Percentiles rank a stretch among this genome's conserved stretches.
Evolutionary conservation across 2,797 vertebrate species (phyloP).

Genomic region (Intellagama lesueurii): DNA sequence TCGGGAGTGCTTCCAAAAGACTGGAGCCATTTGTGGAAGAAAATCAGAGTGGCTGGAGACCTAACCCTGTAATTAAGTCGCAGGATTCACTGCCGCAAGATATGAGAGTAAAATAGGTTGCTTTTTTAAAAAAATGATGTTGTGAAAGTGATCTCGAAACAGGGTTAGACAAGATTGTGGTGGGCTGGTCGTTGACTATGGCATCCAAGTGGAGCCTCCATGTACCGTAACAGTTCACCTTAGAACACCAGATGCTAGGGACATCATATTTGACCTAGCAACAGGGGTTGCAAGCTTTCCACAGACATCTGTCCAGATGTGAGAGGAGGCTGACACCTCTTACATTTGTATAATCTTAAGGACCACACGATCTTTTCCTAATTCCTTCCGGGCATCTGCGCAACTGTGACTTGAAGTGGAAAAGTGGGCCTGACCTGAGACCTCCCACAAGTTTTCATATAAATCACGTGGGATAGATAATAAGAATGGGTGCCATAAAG

Average conservation of each 20-base stretch:
- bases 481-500: too few species aligned
- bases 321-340: neutral
- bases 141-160: neutral
- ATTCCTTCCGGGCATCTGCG: too few species aligned
- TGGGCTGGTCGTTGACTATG: neutral
- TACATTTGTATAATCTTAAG: too few species aligned
- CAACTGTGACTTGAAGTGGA: too few species aligned
- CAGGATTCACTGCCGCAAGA: too few species aligned
- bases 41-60: neutral
- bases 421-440: too few species aligned
- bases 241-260: too few species aligned
- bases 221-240: neutral
- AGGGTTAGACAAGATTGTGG: too few species aligned
- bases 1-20: neutral
- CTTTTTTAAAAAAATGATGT: neutral
- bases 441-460: too few species aligned
- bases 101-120: neutral
- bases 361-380: too few species aligned
- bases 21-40: neutral
- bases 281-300: too few species aligned
- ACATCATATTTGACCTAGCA: neutral
- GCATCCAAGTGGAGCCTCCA: neutral
- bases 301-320: neutral
- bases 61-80: neutral
- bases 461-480: too few species aligned